Percentiles rank a stretch among this genome's conserved stretches.
These are phyloP conservation scores for Ernsta delagoae DNA, from an alignment of 2,888 invertebrate genomes.

Conservation along the genomic window DNA sequence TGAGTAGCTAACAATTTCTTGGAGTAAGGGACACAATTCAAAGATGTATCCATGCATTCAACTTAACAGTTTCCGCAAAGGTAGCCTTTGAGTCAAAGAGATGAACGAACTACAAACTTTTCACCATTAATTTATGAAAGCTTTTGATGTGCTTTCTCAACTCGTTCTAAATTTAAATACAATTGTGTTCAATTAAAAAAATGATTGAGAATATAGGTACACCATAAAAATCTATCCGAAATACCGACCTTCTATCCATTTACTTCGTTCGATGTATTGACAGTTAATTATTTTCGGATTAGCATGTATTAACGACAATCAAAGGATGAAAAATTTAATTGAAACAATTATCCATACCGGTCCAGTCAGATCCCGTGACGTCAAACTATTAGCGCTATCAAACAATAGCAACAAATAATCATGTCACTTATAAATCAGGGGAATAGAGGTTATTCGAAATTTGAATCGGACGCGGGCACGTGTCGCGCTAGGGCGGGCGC, in stretches of 20 bases:
- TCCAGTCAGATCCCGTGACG: not conserved
- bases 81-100: not conserved
- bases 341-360: not conserved
- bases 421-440: conserved; percentile 45
- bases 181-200: conserved; percentile 14
- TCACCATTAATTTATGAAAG: conserved; percentile 8
- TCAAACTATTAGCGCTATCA: not conserved
- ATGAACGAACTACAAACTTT: not conserved
- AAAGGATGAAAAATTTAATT: not conserved
- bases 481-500: not conserved
- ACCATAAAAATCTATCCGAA: conserved; percentile 32
- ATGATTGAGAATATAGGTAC: conserved; percentile 30
- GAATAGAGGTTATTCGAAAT: not conserved
- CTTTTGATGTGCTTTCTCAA: conserved; percentile 1
- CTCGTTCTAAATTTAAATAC: not conserved
- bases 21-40: not conserved
- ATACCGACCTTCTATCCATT: not conserved
- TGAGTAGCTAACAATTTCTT: not conserved
- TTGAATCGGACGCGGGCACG: not conserved
- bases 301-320: conserved; percentile 39
- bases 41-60: not conserved
- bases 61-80: not conserved
- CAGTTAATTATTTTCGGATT: conserved; percentile 3
- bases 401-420: not conserved
- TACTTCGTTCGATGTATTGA: conserved; percentile 2